phyloP scores from a whole-genome alignment of 2,113 vertebrate genomes.

The Capricornis sumatraensis region DNA sequence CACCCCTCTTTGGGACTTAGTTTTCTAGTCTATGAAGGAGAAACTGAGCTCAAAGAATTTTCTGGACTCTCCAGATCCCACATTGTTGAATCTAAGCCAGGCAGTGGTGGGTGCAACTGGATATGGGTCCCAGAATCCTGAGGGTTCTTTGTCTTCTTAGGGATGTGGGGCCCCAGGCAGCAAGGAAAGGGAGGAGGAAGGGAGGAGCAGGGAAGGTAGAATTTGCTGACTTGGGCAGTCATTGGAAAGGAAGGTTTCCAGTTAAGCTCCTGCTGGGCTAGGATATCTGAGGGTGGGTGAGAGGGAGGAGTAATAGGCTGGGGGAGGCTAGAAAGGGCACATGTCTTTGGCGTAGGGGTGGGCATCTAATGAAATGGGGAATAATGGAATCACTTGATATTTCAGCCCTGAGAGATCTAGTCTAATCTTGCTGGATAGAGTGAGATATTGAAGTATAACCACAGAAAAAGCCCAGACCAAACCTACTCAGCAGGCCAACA shows the following conservation, averaged over 20 bases:
- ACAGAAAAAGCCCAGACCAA: background rate
- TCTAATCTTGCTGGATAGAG: background rate
- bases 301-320: background rate
- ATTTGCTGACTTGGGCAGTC: background rate
- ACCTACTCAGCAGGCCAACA: background rate
- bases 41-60: background rate
- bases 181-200: background rate
- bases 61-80: background rate
- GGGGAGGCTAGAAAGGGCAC: background rate
- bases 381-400: background rate
- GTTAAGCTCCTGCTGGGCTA: background rate
- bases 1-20: background rate
- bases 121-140: background rate
- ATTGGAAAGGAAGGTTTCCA: background rate
- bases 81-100: background rate
- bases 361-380: background rate
- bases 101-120: background rate
- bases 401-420: background rate
- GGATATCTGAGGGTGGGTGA: background rate
- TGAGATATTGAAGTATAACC: background rate
- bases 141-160: background rate
- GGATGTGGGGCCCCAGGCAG: background rate
- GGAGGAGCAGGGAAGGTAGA: background rate
- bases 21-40: background rate
- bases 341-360: background rate